Percentiles rank a stretch among this genome's conserved stretches.
Conservation (phyloP, 2,113 vertebrate species). For the Falcunculus frontatus region DNA sequence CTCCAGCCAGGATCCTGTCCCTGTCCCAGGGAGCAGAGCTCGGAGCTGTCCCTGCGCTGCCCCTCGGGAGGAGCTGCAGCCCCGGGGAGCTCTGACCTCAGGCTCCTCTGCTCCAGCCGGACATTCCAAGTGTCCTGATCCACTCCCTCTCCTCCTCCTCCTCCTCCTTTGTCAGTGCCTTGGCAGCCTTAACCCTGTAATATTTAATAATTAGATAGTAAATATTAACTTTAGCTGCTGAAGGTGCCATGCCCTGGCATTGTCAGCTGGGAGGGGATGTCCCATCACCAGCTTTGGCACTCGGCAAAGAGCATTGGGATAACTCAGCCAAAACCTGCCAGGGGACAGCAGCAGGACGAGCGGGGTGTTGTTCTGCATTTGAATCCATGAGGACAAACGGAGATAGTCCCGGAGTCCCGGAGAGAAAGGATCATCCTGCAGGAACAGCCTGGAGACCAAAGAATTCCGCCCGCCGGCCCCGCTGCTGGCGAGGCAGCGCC, state of each 20-base stretch:
- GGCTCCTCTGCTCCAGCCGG: neutral
- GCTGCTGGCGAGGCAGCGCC: neutral
- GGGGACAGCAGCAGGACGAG: neutral
- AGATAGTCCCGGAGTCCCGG: accelerated
- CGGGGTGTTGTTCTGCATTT: accelerated
- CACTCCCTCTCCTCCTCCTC: neutral
- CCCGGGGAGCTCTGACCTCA: neutral
- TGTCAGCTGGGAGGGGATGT: neutral
- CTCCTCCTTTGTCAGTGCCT: neutral
- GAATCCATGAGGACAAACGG: neutral
- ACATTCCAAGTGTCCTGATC: neutral
- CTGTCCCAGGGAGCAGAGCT: neutral
- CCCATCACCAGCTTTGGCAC: neutral
- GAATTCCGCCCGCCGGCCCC: neutral
- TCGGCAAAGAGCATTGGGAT: accelerated
- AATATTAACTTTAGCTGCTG: accelerated
- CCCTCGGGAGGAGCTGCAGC: neutral
- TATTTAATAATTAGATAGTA: neutral
- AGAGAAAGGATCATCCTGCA: neutral
- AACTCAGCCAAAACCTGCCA: neutral
- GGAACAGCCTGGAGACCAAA: neutral
- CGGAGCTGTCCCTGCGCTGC: neutral
- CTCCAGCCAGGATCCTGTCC: neutral
- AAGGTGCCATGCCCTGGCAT: accelerated
- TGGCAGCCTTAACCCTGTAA: accelerated